Conservation (phyloP, 2,113 vertebrate species). For the Chroicocephalus ridibundus region DNA sequence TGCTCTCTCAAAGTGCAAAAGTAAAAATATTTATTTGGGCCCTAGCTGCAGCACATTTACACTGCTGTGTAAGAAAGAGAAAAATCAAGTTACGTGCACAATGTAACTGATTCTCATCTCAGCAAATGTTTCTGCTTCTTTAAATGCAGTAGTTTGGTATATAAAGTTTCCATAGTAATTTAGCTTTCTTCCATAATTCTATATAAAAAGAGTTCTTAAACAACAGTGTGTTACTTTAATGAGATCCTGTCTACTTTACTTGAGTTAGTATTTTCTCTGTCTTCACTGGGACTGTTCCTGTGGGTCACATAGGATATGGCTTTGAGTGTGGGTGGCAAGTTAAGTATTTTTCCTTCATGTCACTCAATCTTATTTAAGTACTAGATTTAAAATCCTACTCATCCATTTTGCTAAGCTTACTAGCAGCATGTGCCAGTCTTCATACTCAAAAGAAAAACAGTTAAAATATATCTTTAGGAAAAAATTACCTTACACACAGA, state of each 20-base stretch:
- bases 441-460: background rate
- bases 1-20: background rate
- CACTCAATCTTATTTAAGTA: conserved; percentile 31
- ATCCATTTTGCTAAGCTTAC: conserved; percentile 24
- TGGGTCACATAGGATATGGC: background rate
- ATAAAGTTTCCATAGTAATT: background rate
- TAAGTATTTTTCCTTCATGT: conserved; percentile 47
- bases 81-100: background rate
- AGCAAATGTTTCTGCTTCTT: background rate
- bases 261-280: background rate
- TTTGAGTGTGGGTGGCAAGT: background rate
- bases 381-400: conserved; percentile 6
- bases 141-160: background rate
- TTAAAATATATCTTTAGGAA: background rate
- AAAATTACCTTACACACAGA: background rate
- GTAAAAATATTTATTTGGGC: background rate
- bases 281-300: background rate
- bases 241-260: background rate
- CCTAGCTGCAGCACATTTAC: background rate
- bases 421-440: background rate
- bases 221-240: background rate
- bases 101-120: background rate
- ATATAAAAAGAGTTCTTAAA: background rate
- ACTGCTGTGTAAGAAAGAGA: background rate
- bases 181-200: background rate